These are phyloP conservation scores for Hippopotamyrus pictus DNA, from an alignment of 2,797 vertebrate genomes.

Conservation along the genomic window DNA sequence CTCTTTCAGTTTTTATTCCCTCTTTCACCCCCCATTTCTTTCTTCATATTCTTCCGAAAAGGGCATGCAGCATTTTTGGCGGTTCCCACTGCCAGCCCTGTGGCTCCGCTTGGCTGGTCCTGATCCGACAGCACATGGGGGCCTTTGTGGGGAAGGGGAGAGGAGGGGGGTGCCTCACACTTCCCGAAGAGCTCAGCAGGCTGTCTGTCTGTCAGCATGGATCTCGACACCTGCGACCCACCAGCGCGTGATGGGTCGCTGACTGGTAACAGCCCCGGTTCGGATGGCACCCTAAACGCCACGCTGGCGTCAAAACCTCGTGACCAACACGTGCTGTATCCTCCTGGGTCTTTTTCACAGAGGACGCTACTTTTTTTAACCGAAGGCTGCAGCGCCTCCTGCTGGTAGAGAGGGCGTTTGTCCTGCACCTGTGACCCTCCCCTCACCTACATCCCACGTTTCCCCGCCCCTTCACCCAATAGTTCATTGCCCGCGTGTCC, in stretches of 20 bases:
- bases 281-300: not conserved
- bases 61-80: not conserved
- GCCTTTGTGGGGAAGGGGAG: not conserved
- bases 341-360: not conserved
- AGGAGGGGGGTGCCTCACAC: not conserved
- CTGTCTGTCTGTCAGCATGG: slow-evolving; percentile 17
- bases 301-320: not conserved
- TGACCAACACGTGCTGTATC: not conserved
- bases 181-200: not conserved
- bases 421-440: not conserved
- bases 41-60: not conserved
- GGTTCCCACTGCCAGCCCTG: not conserved
- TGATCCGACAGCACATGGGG: not conserved
- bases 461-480: not conserved
- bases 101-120: not conserved
- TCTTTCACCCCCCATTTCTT: not conserved
- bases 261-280: not conserved
- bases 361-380: not conserved
- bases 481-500: not conserved
- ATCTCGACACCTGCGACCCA: not conserved
- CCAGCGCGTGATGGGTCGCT: not conserved
- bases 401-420: not conserved
- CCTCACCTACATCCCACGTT: not conserved
- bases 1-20: not conserved
- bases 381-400: not conserved